These are phyloP conservation scores for Chrysocyon brachyurus DNA, from an alignment of 2,797 vertebrate genomes.

Conservation along the genomic window DNA sequence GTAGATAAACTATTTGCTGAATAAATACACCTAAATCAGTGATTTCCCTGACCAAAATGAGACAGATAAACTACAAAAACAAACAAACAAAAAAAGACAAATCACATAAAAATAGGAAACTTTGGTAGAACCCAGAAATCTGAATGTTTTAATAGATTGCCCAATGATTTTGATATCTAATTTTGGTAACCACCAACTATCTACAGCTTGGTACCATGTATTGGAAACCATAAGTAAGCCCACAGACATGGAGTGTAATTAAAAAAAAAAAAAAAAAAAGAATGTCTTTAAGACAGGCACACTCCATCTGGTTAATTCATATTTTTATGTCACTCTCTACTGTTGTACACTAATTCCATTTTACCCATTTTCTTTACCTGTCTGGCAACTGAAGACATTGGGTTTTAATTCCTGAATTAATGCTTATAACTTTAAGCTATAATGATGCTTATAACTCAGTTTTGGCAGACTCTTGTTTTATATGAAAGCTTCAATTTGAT, in stretches of 20 bases:
- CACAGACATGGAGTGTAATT: neutral
- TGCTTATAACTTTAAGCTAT: neutral
- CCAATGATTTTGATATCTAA: neutral
- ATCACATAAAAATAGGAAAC: neutral
- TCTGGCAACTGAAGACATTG: neutral
- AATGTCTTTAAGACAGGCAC: neutral
- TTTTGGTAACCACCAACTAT: neutral
- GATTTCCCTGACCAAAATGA: neutral
- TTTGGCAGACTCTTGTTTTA: neutral
- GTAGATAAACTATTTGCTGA: neutral
- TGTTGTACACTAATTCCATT: neutral
- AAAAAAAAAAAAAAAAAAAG: neutral
- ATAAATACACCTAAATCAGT: neutral
- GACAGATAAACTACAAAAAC: neutral
- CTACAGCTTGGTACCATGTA: neutral
- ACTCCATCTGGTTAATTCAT: neutral
- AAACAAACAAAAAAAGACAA: neutral
- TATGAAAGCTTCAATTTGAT: conserved; percentile 23
- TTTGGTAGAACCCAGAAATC: neutral
- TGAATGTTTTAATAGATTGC: neutral
- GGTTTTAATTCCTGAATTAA: neutral
- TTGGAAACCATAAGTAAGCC: neutral
- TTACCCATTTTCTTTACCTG: neutral
- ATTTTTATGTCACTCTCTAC: neutral
- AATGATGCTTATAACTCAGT: neutral